Base-by-base conservation (phyloP, 2,888 invertebrate species). In the Autographa pulchrina region DNA sequence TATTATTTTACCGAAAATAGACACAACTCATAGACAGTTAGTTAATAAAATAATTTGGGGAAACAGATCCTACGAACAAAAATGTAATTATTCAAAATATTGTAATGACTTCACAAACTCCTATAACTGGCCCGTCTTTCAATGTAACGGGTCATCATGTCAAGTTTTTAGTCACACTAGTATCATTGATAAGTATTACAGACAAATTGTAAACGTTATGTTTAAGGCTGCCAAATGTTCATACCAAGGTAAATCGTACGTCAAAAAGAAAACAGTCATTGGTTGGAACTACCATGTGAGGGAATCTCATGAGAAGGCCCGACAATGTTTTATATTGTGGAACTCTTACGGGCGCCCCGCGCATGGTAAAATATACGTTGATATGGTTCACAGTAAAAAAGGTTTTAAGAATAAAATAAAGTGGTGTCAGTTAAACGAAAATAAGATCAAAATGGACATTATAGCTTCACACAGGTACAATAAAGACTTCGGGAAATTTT, bases 31-130 rank as follows among this genome's bases (percentile, higher is more conserved):
- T 18, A 38, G 3, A 7, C 18, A 60, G 14, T 13, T 8, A 16
- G 14, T 31, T n/a, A 65, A 70, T 65, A 70, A 62, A 48, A 20
- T 70, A 8, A 62, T 70, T 7, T 70, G 65, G 70, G 70, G 70
- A 11, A 35, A n/a, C n/a, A 32, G 70, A 35, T 65, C 14, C 32
- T 1, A 18, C 9, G 62, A 69, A 54, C 64, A 65, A 31, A 60
- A 41, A 54, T 65, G 70, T 56, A 62, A 65, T 31, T 70, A 62
- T 65, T 32, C 58, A 31, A 61, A 58, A 0, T 13, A 62, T 13
- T 70, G 65, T 70, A 31, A 18, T 16, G 13, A 61, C 4, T 70
- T 6, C 41, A 1, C 62, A 18, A 18, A 65, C 43, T 58, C 43
- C 6, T 62, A 13, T 56, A 41, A 35, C 2, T 65, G 65, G 70